Base-by-base conservation (phyloP, 2,888 invertebrate genomes). In the Hydriomena furcata region DNA sequence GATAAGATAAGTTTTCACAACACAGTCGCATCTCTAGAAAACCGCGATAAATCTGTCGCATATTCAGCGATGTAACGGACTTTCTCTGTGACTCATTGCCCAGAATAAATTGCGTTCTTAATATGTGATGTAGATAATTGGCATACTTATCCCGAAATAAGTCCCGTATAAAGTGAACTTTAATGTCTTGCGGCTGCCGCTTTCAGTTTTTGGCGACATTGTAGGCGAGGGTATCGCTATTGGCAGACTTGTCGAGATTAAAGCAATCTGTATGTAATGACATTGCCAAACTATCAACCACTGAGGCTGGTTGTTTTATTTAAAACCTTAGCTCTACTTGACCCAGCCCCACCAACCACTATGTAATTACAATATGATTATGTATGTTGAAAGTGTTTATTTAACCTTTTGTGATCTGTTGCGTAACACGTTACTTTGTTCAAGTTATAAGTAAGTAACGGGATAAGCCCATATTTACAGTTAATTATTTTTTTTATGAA, bases 61-160 rank as follows among this genome's bases (percentile, higher is more conserved):
- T 88, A 88, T 90, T 90, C 89, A 88, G 83, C 87, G 84, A 84
- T 84, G 88, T 86, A 88, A 86, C 87, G 76, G 83, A 85, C 87
- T 89, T 88, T 88, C 88, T 84, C 84, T 73, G 72, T 84, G 85
- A 85, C 76, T 89, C 89, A 88, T 82, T 82, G 87, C 85, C 79
- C 77, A 77, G 83, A 85, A 88, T 88, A 85, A 82, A 85, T 81
- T 79, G 78, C 71, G 76, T 71, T 87, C 84, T 81, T 85, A 86
- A 87, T 88, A 84, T 80, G 83, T 72, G 80, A 84, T 79, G 82
- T 80, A 76, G 86, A 85, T 89, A 89, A 89, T 89, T 89, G 89
- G 85, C 79, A 78, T 79, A 76, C 82, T 84, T 79, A 78, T 76
- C 78, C 80, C 70, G 66, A 80, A 84, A 87, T 88, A 85, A 78